Evolutionary conservation across 2,888 invertebrate genomes (phyloP), one percentile per base, ranked within the genome.

Genomic region (Pterobdella sp.): DNA sequence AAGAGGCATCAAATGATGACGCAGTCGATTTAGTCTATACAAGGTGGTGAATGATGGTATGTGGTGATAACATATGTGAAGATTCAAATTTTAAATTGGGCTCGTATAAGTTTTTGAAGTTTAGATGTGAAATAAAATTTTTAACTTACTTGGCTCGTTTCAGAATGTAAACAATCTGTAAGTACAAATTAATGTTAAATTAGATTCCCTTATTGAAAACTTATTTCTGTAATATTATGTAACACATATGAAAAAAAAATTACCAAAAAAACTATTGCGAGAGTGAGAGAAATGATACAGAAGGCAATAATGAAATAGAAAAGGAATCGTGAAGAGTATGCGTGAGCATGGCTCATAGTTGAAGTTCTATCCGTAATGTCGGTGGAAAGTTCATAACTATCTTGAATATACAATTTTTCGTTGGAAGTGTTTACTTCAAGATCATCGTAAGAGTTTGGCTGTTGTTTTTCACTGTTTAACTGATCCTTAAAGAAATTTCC

Each of bases 261-360:
- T n/a, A 71, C 71, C 34, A 71, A 26, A 35, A 71, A 71, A n/a
- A 60, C 71, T 18, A 71, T 29, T 60, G 71, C 71, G 35, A 71
- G 37, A 14, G 56, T 56, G 34, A 71, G 52, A n/a, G 71, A 71
- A 31, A 71, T 71, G 29, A 71, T 42, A 34, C 71, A 71, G 35
- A 71, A 71, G 7, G 71, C 71, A 14, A 71, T 71, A 35, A 71
- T 71, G 60, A 71, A 71, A 26, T 71, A 71, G 63, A 71, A 56
- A n/a, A 71, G 37, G 34, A 71, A 71, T n/a, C 56, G 60, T 0
- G 71, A 71, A 22, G 71, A 29, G 26, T 69, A 69, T 29, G 37
- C 42, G 52, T 69, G 37, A 1, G 52, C 49, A 1, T 37, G 69
- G 32, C 49, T 37, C 31, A 49, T 18, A 42, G n/a, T 37, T 1